Evolutionary conservation across 2,888 invertebrate species (phyloP).

Genomic region (Mayetiola destructor): DNA sequence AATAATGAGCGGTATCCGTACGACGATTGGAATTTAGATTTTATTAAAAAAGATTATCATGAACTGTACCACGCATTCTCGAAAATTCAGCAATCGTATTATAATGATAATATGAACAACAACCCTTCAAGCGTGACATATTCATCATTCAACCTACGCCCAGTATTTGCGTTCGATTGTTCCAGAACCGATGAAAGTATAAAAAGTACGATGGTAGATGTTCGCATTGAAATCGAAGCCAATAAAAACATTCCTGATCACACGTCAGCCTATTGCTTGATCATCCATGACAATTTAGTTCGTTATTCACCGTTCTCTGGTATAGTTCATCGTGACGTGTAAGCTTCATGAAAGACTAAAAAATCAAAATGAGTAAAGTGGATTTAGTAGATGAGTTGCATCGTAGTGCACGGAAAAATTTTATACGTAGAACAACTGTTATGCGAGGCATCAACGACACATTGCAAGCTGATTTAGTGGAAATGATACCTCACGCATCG

Average conservation of each 20-base stretch:
- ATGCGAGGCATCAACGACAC: not conserved
- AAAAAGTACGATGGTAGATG: constrained; percentile 22
- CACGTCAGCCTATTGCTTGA: constrained; percentile 18
- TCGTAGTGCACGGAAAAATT: not conserved
- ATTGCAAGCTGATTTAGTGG: not conserved
- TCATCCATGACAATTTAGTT: constrained; percentile 18
- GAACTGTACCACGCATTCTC: constrained; percentile 23
- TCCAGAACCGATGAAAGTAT: constrained; percentile 22
- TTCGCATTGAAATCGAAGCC: constrained; percentile 23
- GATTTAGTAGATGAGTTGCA: not conserved
- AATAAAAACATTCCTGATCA: constrained; percentile 20
- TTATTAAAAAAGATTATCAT: constrained; percentile 22
- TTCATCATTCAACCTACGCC: constrained; percentile 17
- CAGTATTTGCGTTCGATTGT: constrained; percentile 23
- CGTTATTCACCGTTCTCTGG: constrained; percentile 16
- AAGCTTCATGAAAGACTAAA: not conserved
- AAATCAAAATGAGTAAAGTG: not conserved
- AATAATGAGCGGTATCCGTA: constrained; percentile 29
- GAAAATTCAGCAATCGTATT: constrained; percentile 22
- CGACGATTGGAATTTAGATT: constrained; percentile 25
- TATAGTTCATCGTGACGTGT: not conserved
- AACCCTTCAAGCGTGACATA: not conserved
- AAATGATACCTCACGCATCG: not conserved
- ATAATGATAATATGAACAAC: constrained; percentile 14
- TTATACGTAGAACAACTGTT: not conserved